Evolutionary conservation across 92 coral and sea anemone genomes (phyloP).

Genomic region (Umimayanthus kanabou): DNA sequence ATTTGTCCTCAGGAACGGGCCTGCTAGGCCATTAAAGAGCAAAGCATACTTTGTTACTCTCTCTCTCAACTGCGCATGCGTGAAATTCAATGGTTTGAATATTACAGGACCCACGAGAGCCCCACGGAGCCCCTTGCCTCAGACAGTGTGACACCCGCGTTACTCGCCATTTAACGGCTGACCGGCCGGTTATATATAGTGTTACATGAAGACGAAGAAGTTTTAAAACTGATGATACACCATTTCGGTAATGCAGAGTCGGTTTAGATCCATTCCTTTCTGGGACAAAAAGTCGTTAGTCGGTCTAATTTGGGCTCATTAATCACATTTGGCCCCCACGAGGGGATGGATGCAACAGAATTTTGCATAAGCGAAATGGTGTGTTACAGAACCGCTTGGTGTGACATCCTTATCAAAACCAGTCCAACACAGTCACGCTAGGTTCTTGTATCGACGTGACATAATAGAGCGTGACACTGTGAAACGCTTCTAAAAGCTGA

Average conservation of each 20-base stretch:
- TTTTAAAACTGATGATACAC: no score
- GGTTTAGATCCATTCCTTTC: no score
- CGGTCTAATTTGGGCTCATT: no score
- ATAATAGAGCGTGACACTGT: background rate
- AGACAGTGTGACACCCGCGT: background rate
- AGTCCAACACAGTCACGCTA: background rate
- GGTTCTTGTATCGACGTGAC: background rate
- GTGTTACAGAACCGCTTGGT: no score
- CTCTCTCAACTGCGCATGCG: background rate
- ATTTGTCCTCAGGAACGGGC: conserved; percentile 39
- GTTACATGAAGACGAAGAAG: background rate
- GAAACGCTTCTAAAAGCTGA: background rate
- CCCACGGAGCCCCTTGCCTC: background rate
- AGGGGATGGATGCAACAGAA: no score
- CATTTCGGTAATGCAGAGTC: no score
- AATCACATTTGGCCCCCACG: no score
- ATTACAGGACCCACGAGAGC: background rate
- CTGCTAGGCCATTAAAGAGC: conserved; percentile 47
- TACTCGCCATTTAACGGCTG: background rate
- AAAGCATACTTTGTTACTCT: background rate
- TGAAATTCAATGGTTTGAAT: background rate
- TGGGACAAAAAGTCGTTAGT: no score
- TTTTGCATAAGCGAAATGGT: no score
- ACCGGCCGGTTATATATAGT: no score
- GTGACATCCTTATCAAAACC: background rate